phyloP scores from a whole-genome alignment of 2,797 vertebrate species.

The Adrianichthys oophorus region DNA sequence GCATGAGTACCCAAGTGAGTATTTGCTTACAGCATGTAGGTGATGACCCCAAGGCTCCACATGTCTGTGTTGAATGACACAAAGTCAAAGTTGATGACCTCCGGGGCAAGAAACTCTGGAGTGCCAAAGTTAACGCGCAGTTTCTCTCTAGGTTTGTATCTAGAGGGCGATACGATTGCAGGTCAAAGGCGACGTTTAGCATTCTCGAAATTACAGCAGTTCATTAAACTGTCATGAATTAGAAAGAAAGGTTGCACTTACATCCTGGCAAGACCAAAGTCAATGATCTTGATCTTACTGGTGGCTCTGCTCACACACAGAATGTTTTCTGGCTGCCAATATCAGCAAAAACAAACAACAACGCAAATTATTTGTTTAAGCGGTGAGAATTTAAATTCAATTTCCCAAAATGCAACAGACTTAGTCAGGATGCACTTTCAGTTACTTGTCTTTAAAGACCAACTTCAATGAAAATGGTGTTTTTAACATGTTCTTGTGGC shows the following conservation, averaged over 20 bases:
- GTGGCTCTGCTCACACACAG: conserved; percentile 92
- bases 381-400: neutral
- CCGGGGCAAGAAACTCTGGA: conserved; percentile 95
- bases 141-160: conserved; percentile 96
- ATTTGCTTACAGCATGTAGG: conserved; percentile 95
- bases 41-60: conserved; percentile 97
- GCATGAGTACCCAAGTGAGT: neutral
- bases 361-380: too few relatives aligned
- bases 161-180: conserved; percentile 42
- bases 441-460: too few relatives aligned
- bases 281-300: conserved; percentile 98
- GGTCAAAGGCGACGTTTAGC: neutral
- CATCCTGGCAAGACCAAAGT: conserved; percentile 97
- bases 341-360: conserved; percentile 11
- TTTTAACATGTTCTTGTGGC: too few relatives aligned
- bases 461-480: too few relatives aligned
- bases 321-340: conserved; percentile 94
- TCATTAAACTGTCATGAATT: neutral
- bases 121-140: conserved; percentile 95
- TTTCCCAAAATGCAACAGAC: neutral
- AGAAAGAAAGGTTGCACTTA: conserved; percentile 59
- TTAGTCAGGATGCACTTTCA: too few relatives aligned
- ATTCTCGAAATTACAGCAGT: neutral
- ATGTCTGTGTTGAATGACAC: conserved; percentile 98
- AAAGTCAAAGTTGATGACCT: conserved; percentile 95